Base-by-base conservation (phyloP, 2,113 vertebrate species). In the Axis porcinus region DNA sequence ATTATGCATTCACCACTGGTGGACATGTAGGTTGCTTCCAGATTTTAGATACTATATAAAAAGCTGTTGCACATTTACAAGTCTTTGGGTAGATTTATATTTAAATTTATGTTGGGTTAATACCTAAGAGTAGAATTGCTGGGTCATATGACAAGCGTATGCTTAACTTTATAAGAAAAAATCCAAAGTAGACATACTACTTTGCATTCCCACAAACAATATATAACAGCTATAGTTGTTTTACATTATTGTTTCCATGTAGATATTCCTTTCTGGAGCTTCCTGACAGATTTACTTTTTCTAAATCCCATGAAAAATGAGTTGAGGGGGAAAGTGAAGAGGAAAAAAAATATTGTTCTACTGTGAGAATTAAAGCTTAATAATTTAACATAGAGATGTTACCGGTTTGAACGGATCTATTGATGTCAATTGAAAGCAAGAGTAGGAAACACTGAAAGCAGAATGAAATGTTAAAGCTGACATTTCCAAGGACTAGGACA, bases 291-390 rank as follows among this genome's bases (percentile, higher is more conserved):
- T 58, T 60, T 40, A 40, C 23, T 90, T 95, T 95, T 86, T 76
- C 43, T 82, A 95, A 91, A 81, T 82, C 36, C n/a, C 86, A 87
- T 30, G 76, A 84, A 91, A 96, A 78, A 62, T 91, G 5, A 79
- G 28, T 47, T 79, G 50, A 54, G 27, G 52, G 13, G 3, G 47
- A 81, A 95, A 76, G 40, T n/a, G 13, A 50, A 36, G 2, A 27
- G 50, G 50, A 67, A 88, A 60, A 62, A 16, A 2, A 33, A 92
- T 47, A 5, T 25, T 76, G 27, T 88, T 78, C 50, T 70, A 78
- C 54, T 88, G 50, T 43, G 23, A 94, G 78, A 97, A 86, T 89
- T 58, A 70, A 97, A 94, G 58, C 40, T 50, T 93, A 93, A 86
- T 36, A 78, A 93, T 85, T 47, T 81, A 67, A 93, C 13, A 58